Conservation (phyloP, 2,888 invertebrate genomes). For the Leptinotarsa rubiginosa region DNA sequence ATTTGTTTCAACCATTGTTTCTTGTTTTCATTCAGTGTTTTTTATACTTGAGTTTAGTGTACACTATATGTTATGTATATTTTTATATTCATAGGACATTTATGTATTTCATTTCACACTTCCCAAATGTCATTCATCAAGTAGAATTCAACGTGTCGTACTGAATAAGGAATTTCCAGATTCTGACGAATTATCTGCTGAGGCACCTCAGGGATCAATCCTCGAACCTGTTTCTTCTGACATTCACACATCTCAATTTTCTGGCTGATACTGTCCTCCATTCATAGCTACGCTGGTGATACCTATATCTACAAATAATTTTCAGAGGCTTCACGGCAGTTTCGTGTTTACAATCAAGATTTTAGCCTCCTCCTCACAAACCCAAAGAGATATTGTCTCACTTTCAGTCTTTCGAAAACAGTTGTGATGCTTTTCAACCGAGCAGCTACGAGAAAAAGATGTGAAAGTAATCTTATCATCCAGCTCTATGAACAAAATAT, state of each 20-base stretch:
- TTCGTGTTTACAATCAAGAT: neutral
- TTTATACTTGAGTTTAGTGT: too few relatives aligned
- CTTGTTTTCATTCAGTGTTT: too few relatives aligned
- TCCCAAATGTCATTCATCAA: neutral
- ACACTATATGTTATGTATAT: too few relatives aligned
- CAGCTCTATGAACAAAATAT: neutral
- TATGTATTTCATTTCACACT: too few relatives aligned
- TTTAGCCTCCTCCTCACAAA: neutral
- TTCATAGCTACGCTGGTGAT: neutral
- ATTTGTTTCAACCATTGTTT: too few relatives aligned
- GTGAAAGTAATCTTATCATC: neutral
- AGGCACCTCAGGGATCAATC: neutral
- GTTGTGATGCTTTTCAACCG: neutral
- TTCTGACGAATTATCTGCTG: neutral
- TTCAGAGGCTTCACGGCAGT: too few relatives aligned
- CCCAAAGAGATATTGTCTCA: neutral
- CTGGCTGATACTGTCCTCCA: neutral
- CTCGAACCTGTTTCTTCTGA: neutral
- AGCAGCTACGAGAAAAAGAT: neutral
- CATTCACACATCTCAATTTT: neutral
- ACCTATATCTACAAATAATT: neutral
- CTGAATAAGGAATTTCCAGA: neutral
- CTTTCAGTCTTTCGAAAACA: neutral
- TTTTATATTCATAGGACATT: too few relatives aligned
- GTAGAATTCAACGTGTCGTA: neutral